Evolutionary conservation across 2,888 invertebrate genomes (phyloP).

Genomic region (Archaeoteleia sp.): DNA sequence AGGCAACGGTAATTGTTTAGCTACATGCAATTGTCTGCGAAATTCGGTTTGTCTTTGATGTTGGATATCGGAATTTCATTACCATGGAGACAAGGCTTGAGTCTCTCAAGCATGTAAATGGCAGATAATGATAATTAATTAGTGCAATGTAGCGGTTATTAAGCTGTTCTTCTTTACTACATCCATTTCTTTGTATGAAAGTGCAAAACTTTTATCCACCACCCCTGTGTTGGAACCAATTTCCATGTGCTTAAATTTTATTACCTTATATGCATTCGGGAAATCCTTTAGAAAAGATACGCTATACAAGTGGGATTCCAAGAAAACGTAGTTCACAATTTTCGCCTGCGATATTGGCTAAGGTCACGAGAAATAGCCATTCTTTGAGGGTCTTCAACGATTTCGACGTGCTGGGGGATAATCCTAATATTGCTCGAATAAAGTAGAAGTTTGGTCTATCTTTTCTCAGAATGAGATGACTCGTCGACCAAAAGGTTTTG

Average conservation of each 20-base stretch:
- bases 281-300: too few relatives aligned
- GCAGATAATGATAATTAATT: constrained; percentile 41
- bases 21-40: constrained; percentile 1
- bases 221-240: too few relatives aligned
- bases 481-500: constrained; percentile 8
- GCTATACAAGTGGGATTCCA: too few relatives aligned
- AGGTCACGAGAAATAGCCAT: constrained; percentile 38
- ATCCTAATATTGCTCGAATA: constrained; percentile 9
- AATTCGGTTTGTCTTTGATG: constrained; percentile 30
- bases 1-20: background rate
- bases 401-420: constrained; percentile 16
- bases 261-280: too few relatives aligned
- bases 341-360: constrained; percentile 11
- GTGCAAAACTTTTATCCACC: too few relatives aligned
- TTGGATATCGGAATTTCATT: constrained; percentile 49
- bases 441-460: constrained; percentile 6
- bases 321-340: too few relatives aligned
- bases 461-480: constrained; percentile 27
- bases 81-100: constrained; percentile 24
- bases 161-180: background rate
- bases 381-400: constrained; percentile 10
- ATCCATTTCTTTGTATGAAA: too few relatives aligned
- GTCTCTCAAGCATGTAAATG: constrained; percentile 16
- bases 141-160: constrained; percentile 10
- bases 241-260: too few relatives aligned